Evolutionary conservation across 2,113 vertebrate species (phyloP).

Genomic region (Lutjanus erythropterus): DNA sequence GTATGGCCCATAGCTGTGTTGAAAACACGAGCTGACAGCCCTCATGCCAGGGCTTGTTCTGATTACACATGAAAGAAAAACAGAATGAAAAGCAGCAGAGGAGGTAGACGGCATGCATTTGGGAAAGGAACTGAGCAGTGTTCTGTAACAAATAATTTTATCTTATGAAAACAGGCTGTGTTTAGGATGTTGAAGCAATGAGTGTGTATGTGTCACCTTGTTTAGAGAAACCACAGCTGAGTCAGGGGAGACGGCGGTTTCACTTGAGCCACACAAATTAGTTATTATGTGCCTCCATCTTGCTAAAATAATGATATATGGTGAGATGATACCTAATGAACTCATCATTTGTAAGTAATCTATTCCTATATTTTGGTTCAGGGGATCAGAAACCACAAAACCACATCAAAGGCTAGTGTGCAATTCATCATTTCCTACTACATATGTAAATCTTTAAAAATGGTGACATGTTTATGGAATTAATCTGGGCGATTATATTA

Average conservation of each 20-base stretch:
- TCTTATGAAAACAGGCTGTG: constrained; percentile 7
- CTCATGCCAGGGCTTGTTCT: constrained; percentile 64
- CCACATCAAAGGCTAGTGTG: background rate
- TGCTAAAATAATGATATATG: constrained; percentile 45
- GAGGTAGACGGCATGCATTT: background rate
- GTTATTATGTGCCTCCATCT: constrained; percentile 11
- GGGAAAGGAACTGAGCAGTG: background rate
- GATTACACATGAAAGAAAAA: constrained; percentile 1
- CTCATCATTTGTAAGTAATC: constrained; percentile 36
- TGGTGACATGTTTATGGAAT: constrained; percentile 12
- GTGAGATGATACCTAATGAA: constrained; percentile 30
- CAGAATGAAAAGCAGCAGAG: background rate
- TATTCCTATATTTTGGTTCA: background rate
- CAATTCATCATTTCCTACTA: background rate
- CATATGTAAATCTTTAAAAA: background rate
- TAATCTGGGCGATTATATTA: background rate
- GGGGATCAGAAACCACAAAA: constrained; percentile 3
- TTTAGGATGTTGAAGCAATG: background rate
- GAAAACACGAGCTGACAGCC: constrained; percentile 20
- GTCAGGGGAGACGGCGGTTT: constrained; percentile 44
- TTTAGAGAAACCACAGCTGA: constrained; percentile 49
- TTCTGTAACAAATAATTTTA: background rate
- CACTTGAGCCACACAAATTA: background rate
- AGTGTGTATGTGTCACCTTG: constrained; percentile 42
- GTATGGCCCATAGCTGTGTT: background rate